A percentile compares a stretch with the other conserved stretches of the same genome.
Evolutionary conservation across 2,113 vertebrate genomes (phyloP).

Genomic region (Neolamprologus variostigma): DNA sequence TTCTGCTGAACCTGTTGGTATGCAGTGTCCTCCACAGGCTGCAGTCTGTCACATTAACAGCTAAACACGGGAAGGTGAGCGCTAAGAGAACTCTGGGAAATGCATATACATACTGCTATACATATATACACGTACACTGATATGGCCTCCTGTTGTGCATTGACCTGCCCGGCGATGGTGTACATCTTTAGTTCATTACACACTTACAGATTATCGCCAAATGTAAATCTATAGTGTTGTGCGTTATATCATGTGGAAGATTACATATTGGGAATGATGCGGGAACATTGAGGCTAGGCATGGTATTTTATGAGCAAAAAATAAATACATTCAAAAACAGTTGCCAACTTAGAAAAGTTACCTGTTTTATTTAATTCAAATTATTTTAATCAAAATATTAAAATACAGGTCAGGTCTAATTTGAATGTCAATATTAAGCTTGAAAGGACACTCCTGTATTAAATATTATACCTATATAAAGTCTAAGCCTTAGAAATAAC

Average conservation of each 20-base stretch:
- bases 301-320: background rate
- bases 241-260: background rate
- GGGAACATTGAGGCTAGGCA: background rate
- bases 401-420: background rate
- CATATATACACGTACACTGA: background rate
- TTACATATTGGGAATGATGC: background rate
- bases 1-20: background rate
- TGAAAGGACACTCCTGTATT: background rate
- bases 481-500: background rate
- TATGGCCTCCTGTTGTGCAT: background rate
- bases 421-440: background rate
- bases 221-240: background rate
- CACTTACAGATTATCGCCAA: background rate
- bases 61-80: background rate
- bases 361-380: background rate
- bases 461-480: background rate
- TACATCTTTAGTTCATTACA: background rate
- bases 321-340: background rate
- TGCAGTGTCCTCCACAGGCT: background rate
- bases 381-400: background rate
- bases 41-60: background rate
- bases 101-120: background rate
- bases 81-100: background rate
- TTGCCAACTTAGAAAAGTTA: background rate
- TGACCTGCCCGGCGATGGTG: background rate